A percentile compares a stretch with the other conserved stretches of the same genome.
phyloP scores from a whole-genome alignment of 2,113 vertebrate species.

The Sander lucioperca region DNA sequence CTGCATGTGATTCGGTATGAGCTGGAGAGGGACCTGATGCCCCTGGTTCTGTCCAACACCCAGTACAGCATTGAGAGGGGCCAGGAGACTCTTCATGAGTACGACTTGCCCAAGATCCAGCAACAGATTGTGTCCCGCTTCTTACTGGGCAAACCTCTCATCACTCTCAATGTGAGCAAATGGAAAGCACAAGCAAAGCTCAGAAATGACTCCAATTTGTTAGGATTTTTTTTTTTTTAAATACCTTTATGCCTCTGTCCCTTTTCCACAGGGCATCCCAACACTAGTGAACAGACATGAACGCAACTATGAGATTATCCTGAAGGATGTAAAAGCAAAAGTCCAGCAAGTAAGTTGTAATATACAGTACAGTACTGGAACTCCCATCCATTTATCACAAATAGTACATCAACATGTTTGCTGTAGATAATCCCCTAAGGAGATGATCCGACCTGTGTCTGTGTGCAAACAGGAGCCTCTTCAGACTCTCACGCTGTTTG shows the following conservation, averaged over 20 bases:
- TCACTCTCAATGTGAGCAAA: constrained; percentile 86
- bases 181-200: not conserved
- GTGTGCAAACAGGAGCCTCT: constrained; percentile 84
- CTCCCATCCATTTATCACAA: not conserved
- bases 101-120: constrained; percentile 92
- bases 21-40: constrained; percentile 89
- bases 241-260: not conserved
- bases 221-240: not conserved
- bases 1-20: constrained; percentile 94
- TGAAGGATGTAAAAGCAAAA: constrained; percentile 87
- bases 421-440: not conserved
- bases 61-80: constrained; percentile 94
- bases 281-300: constrained; percentile 91
- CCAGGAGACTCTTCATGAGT: constrained; percentile 87
- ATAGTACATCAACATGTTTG: not conserved
- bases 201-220: not conserved
- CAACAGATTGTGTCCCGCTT: constrained; percentile 90
- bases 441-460: not conserved
- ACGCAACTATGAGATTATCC: constrained; percentile 91
- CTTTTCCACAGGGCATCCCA: constrained; percentile 88
- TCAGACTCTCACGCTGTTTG: constrained; percentile 77
- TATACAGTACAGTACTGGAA: not conserved
- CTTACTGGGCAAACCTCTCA: constrained; percentile 92
- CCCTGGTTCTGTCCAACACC: constrained; percentile 92
- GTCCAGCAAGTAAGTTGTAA: constrained; percentile 86